phyloP scores from a whole-genome alignment of 1,140 invertebrate genomes.

The Oreohelix idahoensis region DNA sequence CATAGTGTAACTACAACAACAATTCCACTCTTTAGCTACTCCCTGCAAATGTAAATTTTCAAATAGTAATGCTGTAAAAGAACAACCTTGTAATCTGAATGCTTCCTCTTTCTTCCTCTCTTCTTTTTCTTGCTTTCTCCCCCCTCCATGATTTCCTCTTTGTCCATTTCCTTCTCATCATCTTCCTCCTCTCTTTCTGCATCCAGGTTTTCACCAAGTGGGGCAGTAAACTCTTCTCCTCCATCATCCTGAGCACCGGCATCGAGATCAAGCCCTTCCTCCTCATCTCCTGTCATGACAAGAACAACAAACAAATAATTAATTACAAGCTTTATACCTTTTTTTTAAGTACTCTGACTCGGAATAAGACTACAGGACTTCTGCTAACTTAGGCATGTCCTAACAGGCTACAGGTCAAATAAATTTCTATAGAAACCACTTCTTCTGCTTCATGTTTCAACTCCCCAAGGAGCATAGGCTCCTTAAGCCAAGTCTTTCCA shows the following conservation, averaged over 20 bases:
- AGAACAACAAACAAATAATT: no score
- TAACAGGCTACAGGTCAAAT: no score
- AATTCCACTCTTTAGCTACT: no score
- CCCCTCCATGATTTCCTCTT: conserved; percentile 23
- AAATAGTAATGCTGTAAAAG: background rate
- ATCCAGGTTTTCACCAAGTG: conserved; percentile 21
- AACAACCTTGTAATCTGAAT: conserved; percentile 38
- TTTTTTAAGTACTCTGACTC: no score
- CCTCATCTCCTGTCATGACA: conserved; percentile 43
- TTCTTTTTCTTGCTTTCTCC: conserved; percentile 38
- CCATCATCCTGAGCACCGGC: conserved; percentile 48
- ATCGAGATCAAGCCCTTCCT: conserved; percentile 43
- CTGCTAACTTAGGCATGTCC: no score
- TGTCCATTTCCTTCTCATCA: conserved; percentile 34
- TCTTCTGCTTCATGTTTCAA: no score
- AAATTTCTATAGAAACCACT: no score
- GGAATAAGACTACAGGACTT: no score
- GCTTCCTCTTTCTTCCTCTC: conserved; percentile 37
- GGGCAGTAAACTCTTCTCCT: conserved; percentile 44
- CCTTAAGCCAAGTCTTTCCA: no score
- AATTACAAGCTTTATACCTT: no score
- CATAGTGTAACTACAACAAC: no score
- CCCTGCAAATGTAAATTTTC: conserved; percentile 5
- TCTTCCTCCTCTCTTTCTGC: conserved; percentile 44
- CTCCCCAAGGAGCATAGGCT: no score